Percentiles rank a stretch among this genome's conserved stretches.
Conservation (phyloP, 2,888 invertebrate species). For the Perizoma affinitatum region DNA sequence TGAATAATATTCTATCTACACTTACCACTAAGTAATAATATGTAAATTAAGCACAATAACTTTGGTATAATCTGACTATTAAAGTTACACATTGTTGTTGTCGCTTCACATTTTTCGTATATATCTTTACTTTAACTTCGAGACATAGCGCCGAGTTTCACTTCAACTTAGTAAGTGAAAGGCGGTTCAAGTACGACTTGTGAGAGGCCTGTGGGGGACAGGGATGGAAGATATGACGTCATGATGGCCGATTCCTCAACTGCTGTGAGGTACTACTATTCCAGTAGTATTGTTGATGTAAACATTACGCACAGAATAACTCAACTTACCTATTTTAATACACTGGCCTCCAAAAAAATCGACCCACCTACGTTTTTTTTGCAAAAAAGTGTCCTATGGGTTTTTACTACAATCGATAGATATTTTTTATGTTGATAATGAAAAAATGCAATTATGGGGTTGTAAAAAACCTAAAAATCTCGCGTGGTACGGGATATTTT, state of each 20-base stretch:
- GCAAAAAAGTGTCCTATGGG: too few relatives aligned
- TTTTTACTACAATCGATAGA: too few relatives aligned
- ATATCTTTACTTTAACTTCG: slow-evolving; percentile 26
- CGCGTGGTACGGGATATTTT: too few relatives aligned
- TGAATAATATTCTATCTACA: slow-evolving; percentile 17
- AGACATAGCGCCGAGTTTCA: slow-evolving; percentile 40
- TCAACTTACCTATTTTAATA: too few relatives aligned
- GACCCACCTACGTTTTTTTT: too few relatives aligned
- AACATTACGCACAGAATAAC: slow-evolving; percentile 5
- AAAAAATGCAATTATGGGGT: too few relatives aligned
- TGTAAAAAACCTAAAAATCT: too few relatives aligned
- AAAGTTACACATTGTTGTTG: slow-evolving; percentile 38
- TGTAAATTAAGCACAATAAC: slow-evolving; percentile 60
- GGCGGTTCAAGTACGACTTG: slow-evolving; percentile 52
- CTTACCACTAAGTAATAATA: slow-evolving; percentile 57
- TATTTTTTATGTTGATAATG: too few relatives aligned
- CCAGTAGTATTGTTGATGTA: slow-evolving; percentile 20
- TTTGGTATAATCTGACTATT: slow-evolving; percentile 71
- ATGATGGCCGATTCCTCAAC: slow-evolving; percentile 37
- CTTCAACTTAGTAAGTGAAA: slow-evolving; percentile 64
- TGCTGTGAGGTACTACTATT: slow-evolving; percentile 13
- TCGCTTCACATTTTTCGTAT: slow-evolving; percentile 53
- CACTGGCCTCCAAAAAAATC: too few relatives aligned
- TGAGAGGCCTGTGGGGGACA: slow-evolving; percentile 55
- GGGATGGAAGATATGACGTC: slow-evolving; percentile 51